Evolutionary conservation across 2,113 vertebrate genomes (phyloP).

Genomic region (Colossoma macropomum): DNA sequence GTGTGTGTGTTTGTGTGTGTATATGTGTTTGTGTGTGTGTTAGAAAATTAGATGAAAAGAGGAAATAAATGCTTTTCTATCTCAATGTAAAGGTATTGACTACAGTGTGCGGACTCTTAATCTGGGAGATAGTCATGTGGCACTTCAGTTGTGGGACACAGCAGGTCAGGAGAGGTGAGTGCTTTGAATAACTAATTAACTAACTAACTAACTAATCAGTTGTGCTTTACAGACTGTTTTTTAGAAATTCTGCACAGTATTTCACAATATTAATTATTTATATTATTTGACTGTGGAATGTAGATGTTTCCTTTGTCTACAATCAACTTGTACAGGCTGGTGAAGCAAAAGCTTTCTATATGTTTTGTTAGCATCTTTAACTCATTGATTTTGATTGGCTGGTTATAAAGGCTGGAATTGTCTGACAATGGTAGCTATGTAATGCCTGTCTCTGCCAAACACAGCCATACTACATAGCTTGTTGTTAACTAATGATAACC

Average conservation of each 20-base stretch:
- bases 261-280: neutral
- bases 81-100: conserved; percentile 82
- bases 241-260: neutral
- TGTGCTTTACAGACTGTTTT: neutral
- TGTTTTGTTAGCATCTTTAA: neutral
- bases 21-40: neutral
- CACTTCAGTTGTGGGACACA: conserved; percentile 93
- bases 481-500: too few species aligned
- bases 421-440: neutral
- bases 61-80: neutral
- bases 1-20: neutral
- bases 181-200: neutral
- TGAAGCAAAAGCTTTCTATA: neutral
- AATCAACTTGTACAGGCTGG: too few species aligned
- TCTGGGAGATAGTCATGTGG: conserved; percentile 82
- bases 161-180: conserved; percentile 89
- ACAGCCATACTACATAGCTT: too few species aligned
- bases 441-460: too few species aligned
- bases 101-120: conserved; percentile 87
- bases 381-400: neutral
- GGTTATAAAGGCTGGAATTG: neutral
- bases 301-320: too few species aligned
- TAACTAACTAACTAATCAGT: neutral
- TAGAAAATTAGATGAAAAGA: neutral
- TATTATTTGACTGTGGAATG: too few species aligned